These are phyloP conservation scores for Odontomyia ornata DNA, from an alignment of 2,888 invertebrate species.

Conservation along the genomic window DNA sequence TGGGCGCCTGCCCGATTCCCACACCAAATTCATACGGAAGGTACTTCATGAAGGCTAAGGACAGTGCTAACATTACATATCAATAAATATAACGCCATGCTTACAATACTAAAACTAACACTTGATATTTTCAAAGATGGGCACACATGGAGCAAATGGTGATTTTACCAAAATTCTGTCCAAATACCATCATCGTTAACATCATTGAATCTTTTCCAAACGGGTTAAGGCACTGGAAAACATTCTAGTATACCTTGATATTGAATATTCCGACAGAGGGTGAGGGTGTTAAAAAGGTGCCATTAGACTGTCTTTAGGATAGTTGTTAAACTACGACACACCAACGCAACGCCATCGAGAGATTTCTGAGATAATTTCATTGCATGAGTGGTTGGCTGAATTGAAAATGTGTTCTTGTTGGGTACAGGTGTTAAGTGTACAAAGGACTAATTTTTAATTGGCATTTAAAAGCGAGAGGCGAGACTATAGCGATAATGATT, in stretches of 20 bases:
- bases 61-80: background rate
- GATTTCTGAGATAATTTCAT: slow-evolving; percentile 28
- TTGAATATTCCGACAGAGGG: background rate
- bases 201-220: background rate
- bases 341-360: background rate
- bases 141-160: background rate
- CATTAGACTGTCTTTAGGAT: slow-evolving; percentile 39
- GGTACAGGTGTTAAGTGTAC: slow-evolving; percentile 31
- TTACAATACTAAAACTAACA: slow-evolving; percentile 20
- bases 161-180: no score
- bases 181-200: background rate
- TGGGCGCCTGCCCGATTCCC: background rate
- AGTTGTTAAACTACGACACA: slow-evolving; percentile 1
- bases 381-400: background rate
- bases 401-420: background rate
- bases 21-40: background rate
- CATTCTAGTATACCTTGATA: no score
- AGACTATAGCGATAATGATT: slow-evolving; percentile 23
- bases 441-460: slow-evolving; percentile 41
- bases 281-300: slow-evolving; percentile 30
- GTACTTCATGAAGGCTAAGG: slow-evolving; percentile 4
- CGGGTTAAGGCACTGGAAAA: background rate
- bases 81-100: background rate
- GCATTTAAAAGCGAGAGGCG: slow-evolving; percentile 8
- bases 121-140: slow-evolving; percentile 14